These are phyloP conservation scores for Delichon dasypus DNA, from an alignment of 2,797 vertebrate genomes.

Conservation along the genomic window DNA sequence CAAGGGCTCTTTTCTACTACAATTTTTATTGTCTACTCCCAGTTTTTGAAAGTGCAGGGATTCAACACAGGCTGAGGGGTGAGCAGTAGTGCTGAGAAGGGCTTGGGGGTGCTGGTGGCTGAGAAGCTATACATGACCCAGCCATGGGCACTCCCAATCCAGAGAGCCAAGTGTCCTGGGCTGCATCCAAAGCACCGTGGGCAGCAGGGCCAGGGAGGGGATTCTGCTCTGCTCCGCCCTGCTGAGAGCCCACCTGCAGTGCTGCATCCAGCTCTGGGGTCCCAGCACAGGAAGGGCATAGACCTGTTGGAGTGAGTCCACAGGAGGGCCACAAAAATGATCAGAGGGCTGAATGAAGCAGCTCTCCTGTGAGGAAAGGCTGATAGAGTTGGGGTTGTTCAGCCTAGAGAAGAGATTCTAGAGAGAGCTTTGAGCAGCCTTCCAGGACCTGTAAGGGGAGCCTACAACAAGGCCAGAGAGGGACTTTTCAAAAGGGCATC, in stretches of 20 bases:
- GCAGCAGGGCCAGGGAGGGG: background rate
- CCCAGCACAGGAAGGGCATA: background rate
- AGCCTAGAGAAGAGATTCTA: background rate
- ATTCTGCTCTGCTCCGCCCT: background rate
- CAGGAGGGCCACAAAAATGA: background rate
- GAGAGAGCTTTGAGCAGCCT: background rate
- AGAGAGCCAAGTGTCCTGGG: background rate
- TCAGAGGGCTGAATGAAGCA: background rate
- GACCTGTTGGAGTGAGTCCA: rapidly evolving
- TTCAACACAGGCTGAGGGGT: background rate
- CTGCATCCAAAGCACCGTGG: rapidly evolving
- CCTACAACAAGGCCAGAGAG: background rate
- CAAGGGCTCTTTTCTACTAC: background rate
- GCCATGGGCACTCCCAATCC: rapidly evolving
- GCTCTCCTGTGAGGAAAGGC: background rate
- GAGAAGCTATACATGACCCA: background rate
- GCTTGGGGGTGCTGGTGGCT: rapidly evolving
- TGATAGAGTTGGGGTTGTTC: background rate
- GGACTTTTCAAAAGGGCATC: background rate
- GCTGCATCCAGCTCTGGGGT: background rate
- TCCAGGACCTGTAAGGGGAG: background rate
- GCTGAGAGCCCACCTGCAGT: background rate
- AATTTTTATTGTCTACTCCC: background rate
- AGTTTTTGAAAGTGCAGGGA: background rate
- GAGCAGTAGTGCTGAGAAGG: background rate